Percentiles rank a stretch among this genome's conserved stretches.
These are phyloP conservation scores for Aphidius ervi DNA, from an alignment of 1,140 invertebrate species.

Conservation along the genomic window DNA sequence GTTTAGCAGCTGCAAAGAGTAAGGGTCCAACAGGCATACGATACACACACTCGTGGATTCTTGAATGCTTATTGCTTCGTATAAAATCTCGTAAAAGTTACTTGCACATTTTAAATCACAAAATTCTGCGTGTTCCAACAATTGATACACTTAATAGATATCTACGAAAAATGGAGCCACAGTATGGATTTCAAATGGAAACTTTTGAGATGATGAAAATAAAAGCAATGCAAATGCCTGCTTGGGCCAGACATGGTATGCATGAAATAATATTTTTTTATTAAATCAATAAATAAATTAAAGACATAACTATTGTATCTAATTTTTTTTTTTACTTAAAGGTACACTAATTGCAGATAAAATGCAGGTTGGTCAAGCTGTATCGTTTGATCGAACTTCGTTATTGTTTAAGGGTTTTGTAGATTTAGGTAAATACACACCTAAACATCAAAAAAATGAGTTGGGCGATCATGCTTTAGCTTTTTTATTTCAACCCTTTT, in stretches of 20 bases:
- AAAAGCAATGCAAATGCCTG: background rate
- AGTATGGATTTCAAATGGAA: constrained; percentile 16
- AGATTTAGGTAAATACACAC: constrained; percentile 23
- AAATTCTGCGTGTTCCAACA: constrained; percentile 22
- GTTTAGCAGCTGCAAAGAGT: constrained; percentile 15
- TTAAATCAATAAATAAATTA: background rate
- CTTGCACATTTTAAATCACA: constrained; percentile 14
- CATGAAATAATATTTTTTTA: background rate
- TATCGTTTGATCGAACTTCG: constrained; percentile 19
- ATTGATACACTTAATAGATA: constrained; percentile 23
- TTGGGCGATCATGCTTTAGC: constrained; percentile 26
- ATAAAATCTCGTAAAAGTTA: constrained; percentile 20
- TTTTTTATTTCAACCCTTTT: constrained; percentile 29
- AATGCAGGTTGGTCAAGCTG: background rate
- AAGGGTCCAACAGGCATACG: constrained; percentile 6
- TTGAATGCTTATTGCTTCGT: constrained; percentile 23
- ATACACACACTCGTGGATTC: constrained; percentile 22
- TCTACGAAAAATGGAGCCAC: constrained; percentile 7
- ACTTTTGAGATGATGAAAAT: background rate
- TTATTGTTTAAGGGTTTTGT: constrained; percentile 24
- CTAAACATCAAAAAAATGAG: constrained; percentile 12
- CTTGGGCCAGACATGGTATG: background rate
- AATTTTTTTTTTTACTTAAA: background rate
- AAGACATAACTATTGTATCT: background rate
- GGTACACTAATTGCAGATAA: constrained; percentile 11